Base-by-base conservation (phyloP, 2,797 vertebrate species). In the Gymnopithys bicolor region DNA sequence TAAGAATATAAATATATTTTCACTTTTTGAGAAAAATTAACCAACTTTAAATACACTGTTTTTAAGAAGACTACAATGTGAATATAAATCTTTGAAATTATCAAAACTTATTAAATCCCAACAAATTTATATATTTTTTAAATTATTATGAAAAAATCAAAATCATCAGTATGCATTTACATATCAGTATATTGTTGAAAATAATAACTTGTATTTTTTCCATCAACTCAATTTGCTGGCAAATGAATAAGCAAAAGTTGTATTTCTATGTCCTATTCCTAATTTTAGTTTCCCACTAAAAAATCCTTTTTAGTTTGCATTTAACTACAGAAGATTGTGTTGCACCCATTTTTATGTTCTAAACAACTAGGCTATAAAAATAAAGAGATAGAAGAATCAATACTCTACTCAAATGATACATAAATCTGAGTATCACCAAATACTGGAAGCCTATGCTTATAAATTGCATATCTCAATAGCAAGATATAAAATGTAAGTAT, bases 361-460 rank as follows among this genome's bases (percentile, higher is more conserved):
- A 58, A 84, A 93, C 84, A 64, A 13, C 14, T 25, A 37, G 11
- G 7, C 71, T 71, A 49, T 73, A 93, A 92, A 80, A 90, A 70
- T 51, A 78, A 39, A 87, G 46, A 93, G 10, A 52, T 53, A 87
- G 43, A 63, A 87, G 30, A 81, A 93, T 90, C 94, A 67, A 95
- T 96, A 94, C 5, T 71, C 49, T 25, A 68, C 74, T 95, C 77
- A 92, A 92, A 51, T 55, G 67, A 91, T 58, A 62, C 25, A 93
- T 93, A 90, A 87, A 94, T 90, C 81, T 86, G 32, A 75, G 15
- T 77, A 95, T 37, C 7, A 10, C 16, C 19, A 79, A 86, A 71
- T 25, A 62, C 51, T 79, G 69, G 53, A 96, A 93, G 68, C 10
- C 45, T 67, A 3, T 52, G 58, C n/a, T 79, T 79, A 62, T 69